phyloP scores from a whole-genome alignment of 2,797 vertebrate species.

The Enteromius afrohamiltoni region DNA sequence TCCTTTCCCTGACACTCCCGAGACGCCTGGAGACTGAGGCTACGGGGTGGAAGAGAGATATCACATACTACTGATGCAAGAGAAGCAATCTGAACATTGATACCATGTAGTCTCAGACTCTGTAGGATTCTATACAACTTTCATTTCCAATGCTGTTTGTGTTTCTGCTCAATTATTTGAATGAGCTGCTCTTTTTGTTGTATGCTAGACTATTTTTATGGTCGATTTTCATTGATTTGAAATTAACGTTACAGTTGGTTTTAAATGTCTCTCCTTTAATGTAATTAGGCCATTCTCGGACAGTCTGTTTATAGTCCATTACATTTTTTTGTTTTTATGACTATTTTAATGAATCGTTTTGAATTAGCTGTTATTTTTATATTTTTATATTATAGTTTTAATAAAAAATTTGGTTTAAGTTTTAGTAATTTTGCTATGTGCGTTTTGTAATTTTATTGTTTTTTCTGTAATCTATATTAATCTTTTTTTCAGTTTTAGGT shows the following conservation, averaged over 20 bases:
- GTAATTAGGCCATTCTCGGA: not conserved
- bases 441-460: not conserved
- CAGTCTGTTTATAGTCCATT: not conserved
- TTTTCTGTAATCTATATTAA: not conserved
- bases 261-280: not conserved
- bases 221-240: not conserved
- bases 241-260: not conserved
- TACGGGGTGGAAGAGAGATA: conserved; percentile 58
- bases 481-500: not conserved
- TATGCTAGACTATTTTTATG: not conserved
- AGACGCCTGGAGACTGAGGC: conserved; percentile 91
- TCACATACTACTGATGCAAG: not conserved
- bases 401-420: not conserved
- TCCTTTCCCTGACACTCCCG: conserved; percentile 93
- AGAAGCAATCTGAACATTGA: not conserved
- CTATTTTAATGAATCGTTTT: not conserved
- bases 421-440: not conserved
- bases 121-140: not conserved
- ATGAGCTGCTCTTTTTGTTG: not conserved
- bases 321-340: not conserved
- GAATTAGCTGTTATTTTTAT: not conserved
- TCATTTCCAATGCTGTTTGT: not conserved
- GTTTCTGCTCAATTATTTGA: not conserved
- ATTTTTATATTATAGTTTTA: not conserved
- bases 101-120: not conserved